phyloP scores from a whole-genome alignment of 2,113 vertebrate species.

The Pseudonaja textilis region DNA sequence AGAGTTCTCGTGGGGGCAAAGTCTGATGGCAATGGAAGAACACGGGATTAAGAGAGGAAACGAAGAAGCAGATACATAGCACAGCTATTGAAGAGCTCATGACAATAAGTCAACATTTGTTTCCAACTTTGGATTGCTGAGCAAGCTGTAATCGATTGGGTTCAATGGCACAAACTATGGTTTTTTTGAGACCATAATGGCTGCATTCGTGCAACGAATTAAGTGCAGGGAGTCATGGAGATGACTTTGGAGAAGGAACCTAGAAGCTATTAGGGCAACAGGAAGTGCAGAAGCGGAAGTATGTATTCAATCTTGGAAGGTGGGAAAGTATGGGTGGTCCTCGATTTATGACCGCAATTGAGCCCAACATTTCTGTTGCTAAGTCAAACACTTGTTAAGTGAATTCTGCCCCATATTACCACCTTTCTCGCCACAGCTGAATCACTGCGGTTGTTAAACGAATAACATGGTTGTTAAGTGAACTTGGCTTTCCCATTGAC shows the following conservation, averaged over 20 bases:
- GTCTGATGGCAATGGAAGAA: conserved; percentile 63
- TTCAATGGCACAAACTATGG: background rate
- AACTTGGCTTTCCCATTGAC: too few relatives aligned
- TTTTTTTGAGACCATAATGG: background rate
- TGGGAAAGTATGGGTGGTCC: background rate
- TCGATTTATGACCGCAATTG: too few relatives aligned
- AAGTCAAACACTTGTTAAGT: too few relatives aligned
- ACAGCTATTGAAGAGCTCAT: too few relatives aligned
- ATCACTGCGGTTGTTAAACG: too few relatives aligned
- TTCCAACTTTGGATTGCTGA: background rate
- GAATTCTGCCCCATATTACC: too few relatives aligned
- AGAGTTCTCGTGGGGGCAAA: conserved; percentile 86
- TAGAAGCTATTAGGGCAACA: background rate
- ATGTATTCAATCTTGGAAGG: background rate
- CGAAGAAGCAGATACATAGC: background rate
- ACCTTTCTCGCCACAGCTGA: too few relatives aligned
- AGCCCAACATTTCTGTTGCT: too few relatives aligned
- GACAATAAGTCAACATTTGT: background rate
- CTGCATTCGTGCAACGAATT: background rate
- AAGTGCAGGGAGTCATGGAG: background rate
- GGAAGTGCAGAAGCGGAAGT: background rate
- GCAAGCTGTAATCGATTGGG: background rate
- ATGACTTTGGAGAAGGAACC: background rate
- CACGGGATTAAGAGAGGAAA: background rate
- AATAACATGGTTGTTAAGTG: too few relatives aligned